phyloP scores from a whole-genome alignment of 2,113 vertebrate species.

The Piaya cayana region DNA sequence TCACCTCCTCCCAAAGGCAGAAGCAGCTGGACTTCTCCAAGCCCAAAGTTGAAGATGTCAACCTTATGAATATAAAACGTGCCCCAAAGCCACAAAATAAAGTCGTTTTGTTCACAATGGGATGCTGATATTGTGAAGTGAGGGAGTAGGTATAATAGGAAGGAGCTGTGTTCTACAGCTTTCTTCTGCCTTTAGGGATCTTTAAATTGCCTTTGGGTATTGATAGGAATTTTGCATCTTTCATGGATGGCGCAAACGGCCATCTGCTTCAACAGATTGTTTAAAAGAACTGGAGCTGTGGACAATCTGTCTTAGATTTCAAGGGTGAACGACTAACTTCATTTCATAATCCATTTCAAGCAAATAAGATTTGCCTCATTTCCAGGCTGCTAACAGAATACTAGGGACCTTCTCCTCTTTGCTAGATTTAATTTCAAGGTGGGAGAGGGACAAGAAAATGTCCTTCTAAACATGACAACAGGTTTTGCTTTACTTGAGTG shows the following conservation, averaged over 20 bases:
- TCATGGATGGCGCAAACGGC: constrained; percentile 29
- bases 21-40: not conserved
- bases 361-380: not conserved
- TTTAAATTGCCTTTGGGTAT: constrained; percentile 35
- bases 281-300: constrained; percentile 31
- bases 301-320: constrained; percentile 53
- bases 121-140: not conserved
- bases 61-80: not conserved
- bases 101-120: constrained; percentile 5
- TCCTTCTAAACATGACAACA: not conserved
- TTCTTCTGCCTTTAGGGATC: constrained; percentile 34
- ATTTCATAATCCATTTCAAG: not conserved
- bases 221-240: constrained; percentile 24
- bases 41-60: not conserved
- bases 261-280: constrained; percentile 73
- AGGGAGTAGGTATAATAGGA: not conserved
- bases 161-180: not conserved
- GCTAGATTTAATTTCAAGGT: not conserved
- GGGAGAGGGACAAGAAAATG: not conserved
- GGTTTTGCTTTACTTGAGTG: not conserved
- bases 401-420: not conserved
- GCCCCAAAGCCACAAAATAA: not conserved
- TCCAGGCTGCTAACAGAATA: not conserved
- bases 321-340: constrained; percentile 52
- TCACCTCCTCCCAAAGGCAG: not conserved